Conservation (phyloP, 2,797 vertebrate genomes). For the Oreonectes daqikongensis region DNA sequence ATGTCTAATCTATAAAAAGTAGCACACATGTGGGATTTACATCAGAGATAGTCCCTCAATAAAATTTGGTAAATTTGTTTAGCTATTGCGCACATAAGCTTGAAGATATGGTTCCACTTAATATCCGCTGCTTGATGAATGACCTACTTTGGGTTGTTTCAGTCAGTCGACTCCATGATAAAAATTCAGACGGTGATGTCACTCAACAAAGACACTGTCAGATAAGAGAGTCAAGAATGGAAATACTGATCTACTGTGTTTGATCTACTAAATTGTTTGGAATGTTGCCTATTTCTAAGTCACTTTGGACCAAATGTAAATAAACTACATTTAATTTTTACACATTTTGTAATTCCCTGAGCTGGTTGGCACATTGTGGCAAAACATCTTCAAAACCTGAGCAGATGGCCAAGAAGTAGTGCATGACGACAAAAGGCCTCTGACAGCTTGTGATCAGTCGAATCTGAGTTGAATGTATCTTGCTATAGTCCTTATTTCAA, state of each 20-base stretch:
- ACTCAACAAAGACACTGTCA: neutral
- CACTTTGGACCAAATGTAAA: too few species aligned
- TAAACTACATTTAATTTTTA: too few species aligned
- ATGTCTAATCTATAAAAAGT: neutral
- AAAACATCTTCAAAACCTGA: too few species aligned
- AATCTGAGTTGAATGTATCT: too few species aligned
- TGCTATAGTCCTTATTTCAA: too few species aligned
- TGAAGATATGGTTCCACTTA: slow-evolving; percentile 27
- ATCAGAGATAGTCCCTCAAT: slow-evolving; percentile 27
- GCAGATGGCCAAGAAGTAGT: too few species aligned
- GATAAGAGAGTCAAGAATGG: neutral
- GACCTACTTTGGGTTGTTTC: neutral
- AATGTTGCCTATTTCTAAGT: too few species aligned
- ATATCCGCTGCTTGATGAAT: slow-evolving; percentile 46
- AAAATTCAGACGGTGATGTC: neutral
- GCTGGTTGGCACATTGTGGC: too few species aligned
- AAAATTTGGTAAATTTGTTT: slow-evolving; percentile 41
- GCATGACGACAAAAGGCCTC: too few species aligned
- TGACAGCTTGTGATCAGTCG: too few species aligned
- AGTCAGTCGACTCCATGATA: neutral
- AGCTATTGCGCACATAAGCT: slow-evolving; percentile 4
- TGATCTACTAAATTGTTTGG: too few species aligned
- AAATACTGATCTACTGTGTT: neutral
- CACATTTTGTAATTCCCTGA: too few species aligned
- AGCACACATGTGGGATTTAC: slow-evolving; percentile 18